phyloP scores from a whole-genome alignment of 1,140 invertebrate genomes.

The Micrasema longulum region DNA sequence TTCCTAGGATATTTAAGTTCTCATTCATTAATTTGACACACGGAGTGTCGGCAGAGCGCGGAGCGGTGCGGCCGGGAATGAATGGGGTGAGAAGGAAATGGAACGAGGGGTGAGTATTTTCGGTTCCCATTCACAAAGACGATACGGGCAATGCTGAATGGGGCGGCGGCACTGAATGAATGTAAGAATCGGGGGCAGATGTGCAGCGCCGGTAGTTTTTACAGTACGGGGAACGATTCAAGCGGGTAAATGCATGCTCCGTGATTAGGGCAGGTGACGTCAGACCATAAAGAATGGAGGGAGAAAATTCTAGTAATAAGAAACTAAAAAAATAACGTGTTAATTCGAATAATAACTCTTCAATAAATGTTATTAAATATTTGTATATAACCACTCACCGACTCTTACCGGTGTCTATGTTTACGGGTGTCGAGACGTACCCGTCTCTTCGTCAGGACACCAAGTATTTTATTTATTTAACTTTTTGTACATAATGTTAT shows the following conservation, averaged over 20 bases:
- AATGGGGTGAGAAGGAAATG: conserved; percentile 11
- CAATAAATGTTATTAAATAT: too few relatives aligned
- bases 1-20: too few relatives aligned
- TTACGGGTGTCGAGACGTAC: too few relatives aligned
- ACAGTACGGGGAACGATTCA: not conserved
- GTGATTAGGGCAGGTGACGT: conserved; percentile 13
- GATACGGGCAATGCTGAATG: conserved; percentile 2
- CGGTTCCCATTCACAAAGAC: conserved; percentile 26
- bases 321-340: too few relatives aligned
- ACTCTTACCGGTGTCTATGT: too few relatives aligned
- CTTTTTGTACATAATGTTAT: too few relatives aligned
- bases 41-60: not conserved
- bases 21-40: conserved; percentile 29
- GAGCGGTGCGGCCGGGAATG: not conserved
- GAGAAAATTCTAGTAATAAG: too few relatives aligned
- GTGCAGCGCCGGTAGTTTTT: conserved; percentile 9
- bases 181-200: conserved; percentile 14
- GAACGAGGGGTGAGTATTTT: conserved; percentile 32
- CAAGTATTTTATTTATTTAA: too few relatives aligned
- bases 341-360: too few relatives aligned
- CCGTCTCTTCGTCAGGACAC: too few relatives aligned
- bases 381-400: too few relatives aligned
- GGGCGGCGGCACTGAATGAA: conserved; percentile 17
- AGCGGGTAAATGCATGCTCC: conserved; percentile 23
- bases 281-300: not conserved